Conservation (phyloP, 2,797 vertebrate genomes). For the Typhlichthys eigenmanni region DNA sequence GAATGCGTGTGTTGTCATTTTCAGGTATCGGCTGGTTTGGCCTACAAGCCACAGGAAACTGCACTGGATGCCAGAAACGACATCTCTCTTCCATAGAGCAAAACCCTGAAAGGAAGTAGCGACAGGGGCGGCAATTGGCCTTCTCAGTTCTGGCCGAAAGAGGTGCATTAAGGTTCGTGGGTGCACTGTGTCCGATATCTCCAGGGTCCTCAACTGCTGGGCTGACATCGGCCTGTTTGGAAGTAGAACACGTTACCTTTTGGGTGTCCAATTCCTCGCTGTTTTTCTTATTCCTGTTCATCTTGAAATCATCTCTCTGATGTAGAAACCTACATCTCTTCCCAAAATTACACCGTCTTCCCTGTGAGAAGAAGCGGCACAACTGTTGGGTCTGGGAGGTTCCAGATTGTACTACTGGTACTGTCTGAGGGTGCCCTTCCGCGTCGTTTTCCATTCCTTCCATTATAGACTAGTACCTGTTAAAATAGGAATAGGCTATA, state of each 20-base stretch:
- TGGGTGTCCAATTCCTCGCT: conserved; percentile 10
- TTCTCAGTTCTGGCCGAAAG: conserved; percentile 10
- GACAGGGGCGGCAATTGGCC: conserved; percentile 64
- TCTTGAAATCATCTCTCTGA: conserved; percentile 41
- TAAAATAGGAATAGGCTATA: not conserved
- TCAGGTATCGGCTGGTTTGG: conserved; percentile 12
- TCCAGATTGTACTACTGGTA: not conserved
- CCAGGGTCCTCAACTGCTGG: conserved; percentile 4
- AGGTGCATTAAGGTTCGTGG: not conserved
- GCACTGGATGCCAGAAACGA: conserved; percentile 80
- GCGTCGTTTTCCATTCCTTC: conserved; percentile 43
- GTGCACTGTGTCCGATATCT: conserved; percentile 10
- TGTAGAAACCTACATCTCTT: conserved; percentile 79
- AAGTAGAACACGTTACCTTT: not conserved
- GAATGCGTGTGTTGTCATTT: conserved; percentile 12
- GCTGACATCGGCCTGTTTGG: conserved; percentile 4
- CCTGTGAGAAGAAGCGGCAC: conserved; percentile 81
- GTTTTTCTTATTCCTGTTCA: conserved; percentile 23
- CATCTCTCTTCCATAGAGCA: conserved; percentile 82
- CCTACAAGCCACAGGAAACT: conserved; percentile 37
- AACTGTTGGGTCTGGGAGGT: conserved; percentile 40
- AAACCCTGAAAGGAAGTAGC: conserved; percentile 81
- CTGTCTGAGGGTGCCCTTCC: conserved; percentile 34
- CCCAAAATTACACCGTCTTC: conserved; percentile 78
- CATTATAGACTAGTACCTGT: conserved; percentile 31